Conservation (phyloP, 2,888 invertebrate species). For the Trisateles emortualis region DNA sequence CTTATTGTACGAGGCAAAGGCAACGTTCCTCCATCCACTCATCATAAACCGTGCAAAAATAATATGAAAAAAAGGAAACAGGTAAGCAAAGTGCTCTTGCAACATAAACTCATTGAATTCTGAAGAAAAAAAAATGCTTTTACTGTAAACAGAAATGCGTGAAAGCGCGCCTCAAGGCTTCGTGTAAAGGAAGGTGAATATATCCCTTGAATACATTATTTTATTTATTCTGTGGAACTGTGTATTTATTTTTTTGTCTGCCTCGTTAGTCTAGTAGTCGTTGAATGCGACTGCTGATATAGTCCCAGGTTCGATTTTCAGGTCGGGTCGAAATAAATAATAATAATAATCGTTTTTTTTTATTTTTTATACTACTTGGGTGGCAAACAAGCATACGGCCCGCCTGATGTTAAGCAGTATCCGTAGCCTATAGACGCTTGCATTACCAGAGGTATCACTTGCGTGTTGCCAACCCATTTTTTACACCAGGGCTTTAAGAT, state of each 20-base stretch:
- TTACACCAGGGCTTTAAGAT: too few species aligned
- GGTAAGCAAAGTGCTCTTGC: constrained; percentile 35
- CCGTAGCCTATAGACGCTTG: too few species aligned
- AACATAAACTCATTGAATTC: constrained; percentile 31
- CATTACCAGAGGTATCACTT: too few species aligned
- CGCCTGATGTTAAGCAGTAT: too few species aligned
- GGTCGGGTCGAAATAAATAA: too few species aligned
- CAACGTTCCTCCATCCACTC: constrained; percentile 51
- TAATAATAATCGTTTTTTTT: too few species aligned
- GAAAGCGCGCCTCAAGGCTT: constrained; percentile 24
- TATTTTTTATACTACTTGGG: too few species aligned
- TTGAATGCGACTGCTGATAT: too few species aligned
- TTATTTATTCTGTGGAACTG: constrained; percentile 30
- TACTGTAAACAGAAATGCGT: constrained; percentile 32
- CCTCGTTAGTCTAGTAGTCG: too few species aligned
- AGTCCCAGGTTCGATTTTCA: too few species aligned
- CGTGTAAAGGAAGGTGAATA: constrained; percentile 25
- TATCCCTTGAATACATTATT: constrained; percentile 42
- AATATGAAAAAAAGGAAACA: constrained; percentile 58
- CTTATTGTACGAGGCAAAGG: constrained; percentile 51
- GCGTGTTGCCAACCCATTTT: too few species aligned
- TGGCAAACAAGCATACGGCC: too few species aligned
- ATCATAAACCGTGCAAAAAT: constrained; percentile 65
- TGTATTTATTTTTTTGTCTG: not conserved
- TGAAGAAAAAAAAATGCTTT: constrained; percentile 33